phyloP scores from a whole-genome alignment of 2,113 vertebrate genomes.

The Setophaga kirtlandii region DNA sequence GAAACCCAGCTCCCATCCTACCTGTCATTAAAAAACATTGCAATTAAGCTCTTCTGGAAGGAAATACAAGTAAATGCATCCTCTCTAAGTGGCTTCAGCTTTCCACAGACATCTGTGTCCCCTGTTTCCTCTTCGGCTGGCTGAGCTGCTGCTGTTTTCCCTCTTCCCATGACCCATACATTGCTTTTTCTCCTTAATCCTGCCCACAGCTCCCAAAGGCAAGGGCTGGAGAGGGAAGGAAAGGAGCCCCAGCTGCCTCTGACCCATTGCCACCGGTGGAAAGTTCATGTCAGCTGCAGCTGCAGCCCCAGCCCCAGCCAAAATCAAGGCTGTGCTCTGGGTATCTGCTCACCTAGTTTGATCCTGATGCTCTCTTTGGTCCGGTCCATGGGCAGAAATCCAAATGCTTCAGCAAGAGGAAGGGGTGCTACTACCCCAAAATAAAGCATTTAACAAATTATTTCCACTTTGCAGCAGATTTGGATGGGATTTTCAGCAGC shows the following conservation, averaged over 20 bases:
- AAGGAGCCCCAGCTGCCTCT: neutral
- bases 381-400: neutral
- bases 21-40: neutral
- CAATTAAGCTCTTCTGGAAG: slow-evolving; percentile 16
- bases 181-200: slow-evolving; percentile 6
- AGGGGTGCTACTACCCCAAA: neutral
- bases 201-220: neutral
- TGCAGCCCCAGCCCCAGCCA: neutral
- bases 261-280: neutral
- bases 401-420: neutral
- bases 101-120: slow-evolving; percentile 2
- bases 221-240: neutral
- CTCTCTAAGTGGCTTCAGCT: slow-evolving; percentile 21
- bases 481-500: neutral
- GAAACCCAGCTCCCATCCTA: neutral
- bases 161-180: neutral
- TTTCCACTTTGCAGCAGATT: neutral
- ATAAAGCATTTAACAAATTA: neutral
- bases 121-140: neutral
- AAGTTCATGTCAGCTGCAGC: neutral
- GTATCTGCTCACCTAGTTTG: neutral
- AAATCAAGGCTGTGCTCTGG: neutral
- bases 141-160: neutral
- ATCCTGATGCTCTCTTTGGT: neutral
- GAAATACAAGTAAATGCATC: neutral